Evolutionary conservation across 2,888 invertebrate genomes (phyloP), one percentile per base, ranked within the genome.

Genomic region (Dolichopus griseipennis): DNA sequence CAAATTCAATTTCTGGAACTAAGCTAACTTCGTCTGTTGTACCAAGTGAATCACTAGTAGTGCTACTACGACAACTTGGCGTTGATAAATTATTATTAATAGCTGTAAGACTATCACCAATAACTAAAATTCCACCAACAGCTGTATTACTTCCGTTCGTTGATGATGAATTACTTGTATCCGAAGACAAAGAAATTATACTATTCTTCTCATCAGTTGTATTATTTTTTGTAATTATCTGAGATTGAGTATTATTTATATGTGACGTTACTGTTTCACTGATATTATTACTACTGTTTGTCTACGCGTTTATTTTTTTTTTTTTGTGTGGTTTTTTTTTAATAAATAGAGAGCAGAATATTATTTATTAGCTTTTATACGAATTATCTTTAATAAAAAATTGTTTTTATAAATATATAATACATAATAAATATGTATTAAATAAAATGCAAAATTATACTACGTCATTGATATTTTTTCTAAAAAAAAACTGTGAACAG

Each of bases 1-100:
- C 90, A 82, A 92, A 93, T 73, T 87, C 88, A 75, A 93, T 88
- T 83, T 93, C 93, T 74, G 93, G 93, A 63, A 63, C 27, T 63
- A 63, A 63, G 27, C 27, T 63, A 27, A 27, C 67, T 72, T 61
- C 68, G 73, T 67, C 88, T 70, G 83, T 80, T 70, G 70, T 67
- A 64, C 69, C 34, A 69, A 71, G 69, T 21, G 69, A 70, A 66
- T 70, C 69, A 66, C 71, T 70, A 61, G 67, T 41, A 65, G 10
- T 64, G 69, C 64, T 41, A 67, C 63, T 18, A 69, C 61, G 21
- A 62, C 65, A 52, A 70, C 65, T 12, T 65, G 66, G 63, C 66
- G 69, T 69, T 52, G 52, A 52, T 52, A 18, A 7, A 52, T 68
- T 34, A 62, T 65, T 65, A 65, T 41, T 67, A 64, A 27, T 68